Evolutionary conservation across 1,140 invertebrate genomes (phyloP).

Genomic region (Solenopsis invicta): DNA sequence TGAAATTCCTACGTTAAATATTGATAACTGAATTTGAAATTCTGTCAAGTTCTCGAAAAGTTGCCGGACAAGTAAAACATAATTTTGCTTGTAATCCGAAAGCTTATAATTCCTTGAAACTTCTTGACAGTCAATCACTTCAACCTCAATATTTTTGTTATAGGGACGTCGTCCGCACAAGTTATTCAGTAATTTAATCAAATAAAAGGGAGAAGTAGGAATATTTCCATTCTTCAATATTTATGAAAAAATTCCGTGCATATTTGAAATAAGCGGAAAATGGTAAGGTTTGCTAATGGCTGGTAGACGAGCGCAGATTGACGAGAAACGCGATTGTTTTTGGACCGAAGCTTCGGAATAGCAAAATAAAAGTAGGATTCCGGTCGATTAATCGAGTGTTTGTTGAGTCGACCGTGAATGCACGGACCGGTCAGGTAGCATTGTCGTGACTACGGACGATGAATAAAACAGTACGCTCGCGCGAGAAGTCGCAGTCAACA

Average conservation of each 20-base stretch:
- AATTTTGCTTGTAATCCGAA: constrained; percentile 28
- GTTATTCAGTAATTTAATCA: constrained; percentile 28
- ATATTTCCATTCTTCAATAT: not conserved
- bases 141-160: constrained; percentile 1
- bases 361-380: constrained; percentile 69
- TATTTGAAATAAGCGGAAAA: not conserved
- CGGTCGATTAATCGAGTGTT: constrained; percentile 68
- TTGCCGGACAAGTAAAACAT: constrained; percentile 21
- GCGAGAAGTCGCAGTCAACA: constrained; percentile 58
- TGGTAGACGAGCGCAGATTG: not conserved
- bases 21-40: constrained; percentile 40
- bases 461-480: constrained; percentile 68
- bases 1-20: constrained; percentile 35
- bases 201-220: not conserved
- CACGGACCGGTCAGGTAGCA: constrained; percentile 13
- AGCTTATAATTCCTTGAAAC: constrained; percentile 22
- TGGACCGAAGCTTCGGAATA: constrained; percentile 15
- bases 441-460: constrained; percentile 51
- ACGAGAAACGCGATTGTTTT: constrained; percentile 40
- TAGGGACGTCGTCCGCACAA: not conserved
- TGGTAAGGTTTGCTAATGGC: not conserved
- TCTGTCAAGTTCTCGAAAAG: constrained; percentile 30
- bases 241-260: not conserved
- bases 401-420: constrained; percentile 34
- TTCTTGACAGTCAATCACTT: constrained; percentile 7